Evolutionary conservation across 2,113 vertebrate genomes (phyloP).

Genomic region (Cavia porcellus): DNA sequence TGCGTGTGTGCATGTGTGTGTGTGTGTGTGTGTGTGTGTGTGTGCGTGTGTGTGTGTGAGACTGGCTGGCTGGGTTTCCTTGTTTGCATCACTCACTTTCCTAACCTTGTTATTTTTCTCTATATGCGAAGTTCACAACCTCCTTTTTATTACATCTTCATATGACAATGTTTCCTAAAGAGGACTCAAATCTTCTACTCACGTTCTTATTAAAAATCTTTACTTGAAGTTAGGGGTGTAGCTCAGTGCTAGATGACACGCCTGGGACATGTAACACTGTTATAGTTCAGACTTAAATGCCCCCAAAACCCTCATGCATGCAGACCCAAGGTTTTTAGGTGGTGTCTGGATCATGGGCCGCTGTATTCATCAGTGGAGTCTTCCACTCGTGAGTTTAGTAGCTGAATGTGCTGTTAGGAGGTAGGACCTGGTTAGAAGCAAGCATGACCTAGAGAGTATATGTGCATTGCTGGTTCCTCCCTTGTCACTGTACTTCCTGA

Average conservation of each 20-base stretch:
- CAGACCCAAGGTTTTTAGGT: neutral
- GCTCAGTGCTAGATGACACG: neutral
- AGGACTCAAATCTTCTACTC: neutral
- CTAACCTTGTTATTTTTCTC: neutral
- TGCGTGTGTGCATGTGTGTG: neutral
- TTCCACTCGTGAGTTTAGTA: neutral
- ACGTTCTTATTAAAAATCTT: neutral
- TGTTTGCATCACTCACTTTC: neutral
- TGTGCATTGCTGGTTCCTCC: neutral
- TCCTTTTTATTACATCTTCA: neutral
- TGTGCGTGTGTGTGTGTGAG: neutral
- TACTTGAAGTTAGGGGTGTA: neutral
- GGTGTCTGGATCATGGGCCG: neutral
- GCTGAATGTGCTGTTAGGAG: neutral
- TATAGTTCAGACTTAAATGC: neutral
- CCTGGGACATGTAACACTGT: neutral
- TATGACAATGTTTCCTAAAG: neutral
- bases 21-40: neutral
- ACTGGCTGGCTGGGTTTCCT: neutral
- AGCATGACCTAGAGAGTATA: too few relatives aligned
- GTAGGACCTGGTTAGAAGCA: neutral
- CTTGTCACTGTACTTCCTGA: neutral
- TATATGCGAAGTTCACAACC: neutral
- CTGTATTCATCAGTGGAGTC: neutral
- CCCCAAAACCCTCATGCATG: neutral